Percentiles rank a stretch among this genome's conserved stretches.
Evolutionary conservation across 2,888 invertebrate species (phyloP).

Genomic region (Sesia apiformis): DNA sequence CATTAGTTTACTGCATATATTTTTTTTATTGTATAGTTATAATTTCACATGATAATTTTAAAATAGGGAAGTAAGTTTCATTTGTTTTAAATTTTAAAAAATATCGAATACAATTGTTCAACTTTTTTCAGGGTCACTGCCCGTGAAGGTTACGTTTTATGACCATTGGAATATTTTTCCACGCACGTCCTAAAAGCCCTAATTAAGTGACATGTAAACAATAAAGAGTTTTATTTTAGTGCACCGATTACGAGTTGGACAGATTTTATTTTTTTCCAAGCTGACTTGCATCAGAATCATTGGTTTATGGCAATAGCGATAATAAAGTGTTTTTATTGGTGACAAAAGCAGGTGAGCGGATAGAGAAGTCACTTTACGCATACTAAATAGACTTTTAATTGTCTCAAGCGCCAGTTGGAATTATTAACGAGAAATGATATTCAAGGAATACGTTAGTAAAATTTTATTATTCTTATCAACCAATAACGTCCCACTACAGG

Average conservation of each 20-base stretch:
- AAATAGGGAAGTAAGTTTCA: too few relatives aligned
- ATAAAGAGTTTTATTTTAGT: constrained; percentile 47
- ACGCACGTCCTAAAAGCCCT: constrained; percentile 29
- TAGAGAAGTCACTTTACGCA: constrained; percentile 36
- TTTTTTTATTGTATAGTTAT: too few relatives aligned
- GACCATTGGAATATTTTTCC: constrained; percentile 12
- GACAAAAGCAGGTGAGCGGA: constrained; percentile 49
- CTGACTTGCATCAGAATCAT: constrained; percentile 49
- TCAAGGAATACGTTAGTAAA: constrained; percentile 31
- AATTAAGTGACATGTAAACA: constrained; percentile 47
- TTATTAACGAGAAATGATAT: constrained; percentile 48
- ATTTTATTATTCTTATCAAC: background rate
- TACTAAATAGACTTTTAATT: constrained; percentile 65
- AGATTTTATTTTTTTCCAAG: constrained; percentile 15
- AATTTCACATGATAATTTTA: too few relatives aligned
- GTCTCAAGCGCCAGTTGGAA: constrained; percentile 38
- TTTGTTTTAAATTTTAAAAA: too few relatives aligned
- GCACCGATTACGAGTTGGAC: constrained; percentile 5
- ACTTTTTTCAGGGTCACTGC: constrained; percentile 14
- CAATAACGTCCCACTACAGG: too few relatives aligned
- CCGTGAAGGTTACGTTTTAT: constrained; percentile 13
- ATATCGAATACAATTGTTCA: too few relatives aligned
- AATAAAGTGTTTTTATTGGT: constrained; percentile 56
- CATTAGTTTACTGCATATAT: too few relatives aligned
- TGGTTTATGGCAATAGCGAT: constrained; percentile 31